These are phyloP conservation scores for Xylocampa areola DNA, from an alignment of 2,888 invertebrate species.

Conservation along the genomic window DNA sequence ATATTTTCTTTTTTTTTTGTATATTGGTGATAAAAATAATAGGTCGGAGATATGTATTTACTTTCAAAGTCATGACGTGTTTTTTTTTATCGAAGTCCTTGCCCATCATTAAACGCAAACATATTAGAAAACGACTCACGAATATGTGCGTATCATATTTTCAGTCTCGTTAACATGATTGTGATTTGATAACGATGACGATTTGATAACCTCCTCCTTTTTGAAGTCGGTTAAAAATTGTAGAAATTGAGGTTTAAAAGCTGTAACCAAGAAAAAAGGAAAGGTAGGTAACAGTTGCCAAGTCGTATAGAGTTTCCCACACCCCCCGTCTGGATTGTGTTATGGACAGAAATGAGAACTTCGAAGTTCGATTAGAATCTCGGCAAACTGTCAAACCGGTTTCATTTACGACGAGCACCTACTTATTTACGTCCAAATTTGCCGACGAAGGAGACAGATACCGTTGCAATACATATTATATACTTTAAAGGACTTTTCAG, in stretches of 20 bases:
- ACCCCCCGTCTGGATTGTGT: constrained; percentile 58
- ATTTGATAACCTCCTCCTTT: too few relatives aligned
- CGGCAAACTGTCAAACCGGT: constrained; percentile 68
- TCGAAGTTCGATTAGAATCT: constrained; percentile 59
- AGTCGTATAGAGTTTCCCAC: constrained; percentile 60
- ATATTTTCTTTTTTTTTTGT: constrained; percentile 32
- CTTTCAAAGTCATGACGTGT: constrained; percentile 41
- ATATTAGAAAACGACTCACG: too few relatives aligned
- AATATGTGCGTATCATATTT: constrained; percentile 15
- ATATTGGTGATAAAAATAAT: constrained; percentile 45
- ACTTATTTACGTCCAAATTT: constrained; percentile 55
- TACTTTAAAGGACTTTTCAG: constrained; percentile 47
- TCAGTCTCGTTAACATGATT: constrained; percentile 16
- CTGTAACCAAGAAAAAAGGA: constrained; percentile 59
- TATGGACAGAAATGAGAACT: constrained; percentile 61
- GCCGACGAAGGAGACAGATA: constrained; percentile 39
- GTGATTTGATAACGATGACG: too few relatives aligned
- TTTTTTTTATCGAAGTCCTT: constrained; percentile 20
- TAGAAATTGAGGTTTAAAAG: constrained; percentile 47
- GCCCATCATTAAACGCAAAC: constrained; percentile 20
- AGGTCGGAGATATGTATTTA: constrained; percentile 35
- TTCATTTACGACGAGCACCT: constrained; percentile 62
- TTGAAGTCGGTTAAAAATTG: constrained; percentile 31
- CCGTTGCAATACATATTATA: constrained; percentile 47
- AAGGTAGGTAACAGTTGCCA: constrained; percentile 56